Conservation (phyloP, 2,888 invertebrate species). For the Drosophila limbata region DNA sequence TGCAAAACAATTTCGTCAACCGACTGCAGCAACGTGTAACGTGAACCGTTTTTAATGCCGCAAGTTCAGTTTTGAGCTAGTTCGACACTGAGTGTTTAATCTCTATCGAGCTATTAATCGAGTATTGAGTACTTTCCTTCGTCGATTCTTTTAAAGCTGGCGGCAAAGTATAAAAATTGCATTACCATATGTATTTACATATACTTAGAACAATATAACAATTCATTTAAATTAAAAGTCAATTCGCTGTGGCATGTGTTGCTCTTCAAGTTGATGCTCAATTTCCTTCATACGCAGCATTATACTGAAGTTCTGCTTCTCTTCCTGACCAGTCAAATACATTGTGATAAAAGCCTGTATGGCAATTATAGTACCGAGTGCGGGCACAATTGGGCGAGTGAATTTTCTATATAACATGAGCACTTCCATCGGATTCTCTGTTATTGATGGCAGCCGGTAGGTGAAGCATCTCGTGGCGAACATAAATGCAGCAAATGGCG, state of each 20-base stretch:
- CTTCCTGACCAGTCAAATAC: slow-evolving; percentile 88
- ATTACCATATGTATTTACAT: slow-evolving; percentile 8
- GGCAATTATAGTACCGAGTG: slow-evolving; percentile 86
- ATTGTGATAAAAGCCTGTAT: slow-evolving; percentile 87
- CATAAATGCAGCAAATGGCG: slow-evolving; percentile 88
- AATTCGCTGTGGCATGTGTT: slow-evolving; percentile 50
- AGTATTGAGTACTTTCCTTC: background rate
- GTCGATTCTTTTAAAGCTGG: background rate
- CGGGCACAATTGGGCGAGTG: slow-evolving; percentile 86
- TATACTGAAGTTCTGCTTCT: slow-evolving; percentile 84
- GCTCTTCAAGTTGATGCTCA: slow-evolving; percentile 72
- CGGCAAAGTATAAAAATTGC: background rate
- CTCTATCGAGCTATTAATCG: background rate
- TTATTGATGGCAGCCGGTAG: slow-evolving; percentile 88
- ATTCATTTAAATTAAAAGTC: slow-evolving; percentile 43
- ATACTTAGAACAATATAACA: slow-evolving; percentile 17
- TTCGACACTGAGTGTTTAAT: background rate
- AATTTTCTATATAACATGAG: slow-evolving; percentile 86
- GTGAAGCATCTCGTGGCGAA: slow-evolving; percentile 88
- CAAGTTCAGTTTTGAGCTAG: slow-evolving; percentile 37
- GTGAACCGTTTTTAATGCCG: slow-evolving; percentile 44
- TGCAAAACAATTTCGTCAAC: slow-evolving; percentile 72
- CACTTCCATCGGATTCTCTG: slow-evolving; percentile 86
- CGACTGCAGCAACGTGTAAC: slow-evolving; percentile 72
- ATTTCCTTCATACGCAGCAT: slow-evolving; percentile 76